Evolutionary conservation across 2,888 invertebrate genomes (phyloP), one percentile per base, ranked within the genome.

Genomic region (Masnerella sp.): DNA sequence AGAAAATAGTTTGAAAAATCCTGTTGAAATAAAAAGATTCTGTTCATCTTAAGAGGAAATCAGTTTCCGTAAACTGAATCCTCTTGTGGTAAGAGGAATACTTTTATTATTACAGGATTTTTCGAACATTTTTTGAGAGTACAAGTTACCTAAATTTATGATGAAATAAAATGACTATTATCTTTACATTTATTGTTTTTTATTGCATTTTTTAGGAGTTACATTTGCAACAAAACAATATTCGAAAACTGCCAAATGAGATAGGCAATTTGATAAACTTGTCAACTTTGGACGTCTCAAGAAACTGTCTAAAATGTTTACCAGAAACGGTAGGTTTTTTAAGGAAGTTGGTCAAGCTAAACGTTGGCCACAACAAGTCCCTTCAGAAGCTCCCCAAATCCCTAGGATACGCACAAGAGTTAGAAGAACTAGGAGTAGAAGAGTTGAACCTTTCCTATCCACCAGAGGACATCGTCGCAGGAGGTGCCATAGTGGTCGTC

Each of bases 211-310:
- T 40, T 2, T 82, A 93, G 92, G 94, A 95, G 85, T 88, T 96
- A 69, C 91, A 94, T 88, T 80, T 94, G 75, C 92, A 92, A 83
- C 89, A 92, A 82, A 96, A 96, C 89, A 89, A 89, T 73, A 85
- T 96, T 65, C 91, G 91, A 83, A 88, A 88, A 79, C 88, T 96
- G 84, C 95, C 95, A 74, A 90, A 91, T 68, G 90, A 90, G 75
- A 90, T 96, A 81, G 90, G 92, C 78, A 88, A 89, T 71, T 88
- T 95, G 79, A 88, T 88, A 75, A 90, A 90, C 76, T 89, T 96
- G 74, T 89, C 90, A 85, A 88, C 92, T 77, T 88, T 95, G 69
- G 92, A 95, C 89, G 87, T 93, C 28, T 93, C 94, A 22, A 89
- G 90, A 79, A 96, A 96, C 88, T 89, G 89, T 79, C 88, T 95